Base-by-base conservation (phyloP, 2,888 invertebrate genomes). In the Lampropteryx suffumata region DNA sequence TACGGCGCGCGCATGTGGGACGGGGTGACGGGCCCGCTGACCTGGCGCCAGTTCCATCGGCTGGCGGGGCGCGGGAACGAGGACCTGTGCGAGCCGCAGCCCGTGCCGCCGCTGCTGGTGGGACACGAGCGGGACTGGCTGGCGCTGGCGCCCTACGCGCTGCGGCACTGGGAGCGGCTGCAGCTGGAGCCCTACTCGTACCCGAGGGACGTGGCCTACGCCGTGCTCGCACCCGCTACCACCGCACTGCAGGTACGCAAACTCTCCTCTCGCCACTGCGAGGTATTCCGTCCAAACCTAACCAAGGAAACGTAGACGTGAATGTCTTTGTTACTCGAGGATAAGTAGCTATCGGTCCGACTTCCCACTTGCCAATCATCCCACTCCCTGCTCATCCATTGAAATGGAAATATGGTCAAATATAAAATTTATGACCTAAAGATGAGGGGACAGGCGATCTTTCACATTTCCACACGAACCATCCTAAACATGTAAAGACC, bases 31-130 rank as follows among this genome's bases (percentile, higher is more conserved):
- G 99, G 99, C 0, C 99, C 99, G 24, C 93, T 99, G 9, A 99
- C 99, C 1, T 99, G 99, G 99, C 93, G 98, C 44, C 98, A 99
- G 82, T 99, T 99, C 88, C 99, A 98, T 91, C 93, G 97, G 52
- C 92, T 99, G 54, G 98, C 98, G 30, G 98, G 98, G 6, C 92
- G 98, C 76, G 98, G 97, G 46, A 97, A 97, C 47, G 97, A 97
- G 77, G 98, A 98, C 79, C 95, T 97, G 59, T 98, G 98, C 87
- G 98, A 98, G 78, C 98, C 99, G 27, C 99, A 99, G 83, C 98
- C 99, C 0, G 97, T 99, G 69, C 99, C 99, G 13, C 96, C 97
- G 3, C 91, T 99, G 35, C 94, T 98, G 46, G 97, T 98, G 30
- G 98, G 98, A 0, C 96, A 97, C 84, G 99, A 99, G 74, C 95